These are phyloP conservation scores for Actias luna DNA, from an alignment of 2,888 invertebrate species.

Conservation along the genomic window DNA sequence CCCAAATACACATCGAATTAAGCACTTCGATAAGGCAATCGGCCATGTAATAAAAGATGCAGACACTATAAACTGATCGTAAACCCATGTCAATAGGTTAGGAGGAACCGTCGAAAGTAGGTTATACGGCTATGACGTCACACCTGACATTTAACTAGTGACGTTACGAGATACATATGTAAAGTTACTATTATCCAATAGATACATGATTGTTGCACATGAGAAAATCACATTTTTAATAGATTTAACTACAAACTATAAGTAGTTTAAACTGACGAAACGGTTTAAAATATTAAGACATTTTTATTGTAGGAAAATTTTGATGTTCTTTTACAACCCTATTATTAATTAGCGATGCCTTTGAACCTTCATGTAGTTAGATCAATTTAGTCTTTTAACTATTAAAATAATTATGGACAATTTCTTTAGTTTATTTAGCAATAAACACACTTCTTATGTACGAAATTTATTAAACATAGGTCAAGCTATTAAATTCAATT, in stretches of 20 bases:
- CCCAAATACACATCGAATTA: background rate
- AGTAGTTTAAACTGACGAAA: no score
- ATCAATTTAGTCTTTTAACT: no score
- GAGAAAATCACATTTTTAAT: background rate
- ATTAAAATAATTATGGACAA: no score
- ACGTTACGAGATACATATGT: constrained; percentile 32
- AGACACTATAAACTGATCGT: constrained; percentile 21
- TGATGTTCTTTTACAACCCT: no score
- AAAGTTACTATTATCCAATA: background rate
- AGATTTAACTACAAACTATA: background rate
- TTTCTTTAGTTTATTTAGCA: no score
- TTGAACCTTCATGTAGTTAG: no score
- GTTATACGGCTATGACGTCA: constrained; percentile 46
- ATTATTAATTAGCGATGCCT: no score
- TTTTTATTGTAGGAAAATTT: no score
- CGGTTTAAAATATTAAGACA: no score
- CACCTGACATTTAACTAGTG: constrained; percentile 39
- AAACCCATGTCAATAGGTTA: constrained; percentile 35
- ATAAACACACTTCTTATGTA: no score
- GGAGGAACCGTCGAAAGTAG: constrained; percentile 35
- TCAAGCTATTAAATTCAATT: no score
- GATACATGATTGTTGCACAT: background rate
- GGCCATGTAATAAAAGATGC: constrained; percentile 19
- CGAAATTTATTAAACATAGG: no score
- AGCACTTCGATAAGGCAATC: constrained; percentile 12